Base-by-base conservation (phyloP, 1,140 invertebrate species). In the Caenorhabditis tropicalis region DNA sequence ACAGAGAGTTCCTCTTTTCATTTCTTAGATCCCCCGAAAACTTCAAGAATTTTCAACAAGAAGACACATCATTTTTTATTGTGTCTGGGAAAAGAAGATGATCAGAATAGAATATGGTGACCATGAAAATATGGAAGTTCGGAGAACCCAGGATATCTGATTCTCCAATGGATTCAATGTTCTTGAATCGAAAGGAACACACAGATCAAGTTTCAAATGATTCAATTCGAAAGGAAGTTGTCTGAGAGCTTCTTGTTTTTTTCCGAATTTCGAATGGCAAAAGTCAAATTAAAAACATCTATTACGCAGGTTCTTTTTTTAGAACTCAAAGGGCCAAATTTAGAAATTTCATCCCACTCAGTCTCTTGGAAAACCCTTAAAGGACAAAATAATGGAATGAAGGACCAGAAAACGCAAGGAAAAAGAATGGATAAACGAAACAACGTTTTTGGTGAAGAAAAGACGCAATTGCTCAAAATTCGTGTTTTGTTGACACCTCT, bases 261-360 rank as follows among this genome's bases (percentile, higher is more conserved):
- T 27, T 56, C 10, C 24, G 12, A 27, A 21, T 3, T 12, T 56
- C 53, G 29, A n/a, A n/a, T n/a, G n/a, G n/a, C n/a, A n/a, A n/a
- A n/a, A n/a, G n/a, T 24, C 9, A 56, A 56, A 56, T 56, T 56
- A 56, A 56, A 56, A 56, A 56, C 53, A 56, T 27, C 53, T 56
- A 56, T 56, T 56, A 27, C 21, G 7, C 21, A 24, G 9, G 19
- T 43, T 43, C 48, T 51, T 19, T 51, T 51, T 51, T 51, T 51
- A 16, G 48, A 6, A 10, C 7, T 43, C 3, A n/a, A n/a, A n/a
- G n/a, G n/a, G 3, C 48, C 48, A 51, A 19, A 51, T 19, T 10
- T 51, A 51, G 48, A 51, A 15, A n/a, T n/a, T n/a, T n/a, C n/a
- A n/a, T n/a, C n/a, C n/a, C n/a, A n/a, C n/a, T n/a, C n/a, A n/a